Conservation (phyloP, 2,797 vertebrate species). For the Melanogrammus aeglefinus region DNA sequence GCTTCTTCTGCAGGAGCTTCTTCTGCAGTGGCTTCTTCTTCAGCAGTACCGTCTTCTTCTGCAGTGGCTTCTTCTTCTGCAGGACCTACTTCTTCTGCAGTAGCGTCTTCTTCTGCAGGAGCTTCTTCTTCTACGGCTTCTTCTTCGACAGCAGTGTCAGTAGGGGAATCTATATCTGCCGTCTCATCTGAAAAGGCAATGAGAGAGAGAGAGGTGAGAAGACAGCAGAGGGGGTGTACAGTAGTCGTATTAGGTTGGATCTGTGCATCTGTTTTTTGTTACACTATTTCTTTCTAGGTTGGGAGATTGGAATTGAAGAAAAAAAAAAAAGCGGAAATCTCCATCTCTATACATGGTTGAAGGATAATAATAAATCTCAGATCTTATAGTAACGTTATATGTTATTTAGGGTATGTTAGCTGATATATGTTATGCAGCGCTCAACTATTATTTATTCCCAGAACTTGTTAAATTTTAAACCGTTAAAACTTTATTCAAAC, state of each 20-base stretch:
- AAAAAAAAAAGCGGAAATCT: not conserved
- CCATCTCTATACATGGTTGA: conserved; percentile 2
- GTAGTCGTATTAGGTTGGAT: not conserved
- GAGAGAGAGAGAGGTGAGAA: not conserved
- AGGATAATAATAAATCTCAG: not conserved
- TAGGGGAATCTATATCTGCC: not conserved
- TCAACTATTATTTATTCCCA: too few species aligned
- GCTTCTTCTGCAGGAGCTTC: too few species aligned
- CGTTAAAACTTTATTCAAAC: too few species aligned
- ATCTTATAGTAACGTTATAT: not conserved
- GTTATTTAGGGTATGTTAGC: not conserved
- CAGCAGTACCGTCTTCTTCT: not conserved
- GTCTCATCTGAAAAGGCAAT: not conserved
- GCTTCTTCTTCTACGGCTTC: not conserved
- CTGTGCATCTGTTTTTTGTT: not conserved
- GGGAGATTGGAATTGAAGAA: too few species aligned
- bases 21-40: not conserved
- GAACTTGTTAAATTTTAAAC: too few species aligned
- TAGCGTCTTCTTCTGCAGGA: not conserved
- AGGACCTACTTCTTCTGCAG: not conserved
- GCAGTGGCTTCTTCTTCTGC: not conserved
- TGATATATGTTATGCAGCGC: too few species aligned
- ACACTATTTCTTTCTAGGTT: not conserved
- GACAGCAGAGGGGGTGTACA: not conserved
- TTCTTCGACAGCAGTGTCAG: not conserved